Evolutionary conservation across 2,797 vertebrate genomes (phyloP).

Genomic region (Sebastes iracundus): DNA sequence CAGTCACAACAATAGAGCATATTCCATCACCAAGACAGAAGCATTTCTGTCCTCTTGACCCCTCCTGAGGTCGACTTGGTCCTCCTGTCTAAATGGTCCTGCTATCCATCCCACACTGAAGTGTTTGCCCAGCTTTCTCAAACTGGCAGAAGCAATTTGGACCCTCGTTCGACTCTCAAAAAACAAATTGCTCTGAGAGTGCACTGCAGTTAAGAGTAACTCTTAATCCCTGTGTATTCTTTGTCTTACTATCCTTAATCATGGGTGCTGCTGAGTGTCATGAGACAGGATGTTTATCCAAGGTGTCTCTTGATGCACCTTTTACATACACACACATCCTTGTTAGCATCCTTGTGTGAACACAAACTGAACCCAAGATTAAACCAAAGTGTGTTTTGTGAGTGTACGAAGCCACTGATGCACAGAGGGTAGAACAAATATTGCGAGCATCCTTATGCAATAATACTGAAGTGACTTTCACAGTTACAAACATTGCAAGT

Average conservation of each 20-base stretch:
- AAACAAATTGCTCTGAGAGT: background rate
- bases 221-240: background rate
- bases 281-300: slow-evolving; percentile 65
- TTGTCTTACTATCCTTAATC: background rate
- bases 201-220: background rate
- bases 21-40: slow-evolving; percentile 1
- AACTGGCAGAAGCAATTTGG: background rate
- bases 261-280: slow-evolving; percentile 23
- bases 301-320: slow-evolving; percentile 48
- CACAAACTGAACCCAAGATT: slow-evolving; percentile 5
- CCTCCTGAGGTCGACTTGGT: background rate
- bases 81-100: slow-evolving; percentile 1
- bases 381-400: slow-evolving; percentile 18
- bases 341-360: slow-evolving; percentile 43
- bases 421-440: background rate
- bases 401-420: background rate
- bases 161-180: background rate
- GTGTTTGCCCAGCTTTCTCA: background rate
- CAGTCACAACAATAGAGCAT: background rate
- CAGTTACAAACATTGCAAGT: background rate
- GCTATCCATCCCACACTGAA: slow-evolving; percentile 8
- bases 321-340: slow-evolving; percentile 61
- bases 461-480: background rate
- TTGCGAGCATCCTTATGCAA: background rate
- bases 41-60: background rate